Conservation (phyloP, 2,888 invertebrate species). For the Odontomyia ornata region DNA sequence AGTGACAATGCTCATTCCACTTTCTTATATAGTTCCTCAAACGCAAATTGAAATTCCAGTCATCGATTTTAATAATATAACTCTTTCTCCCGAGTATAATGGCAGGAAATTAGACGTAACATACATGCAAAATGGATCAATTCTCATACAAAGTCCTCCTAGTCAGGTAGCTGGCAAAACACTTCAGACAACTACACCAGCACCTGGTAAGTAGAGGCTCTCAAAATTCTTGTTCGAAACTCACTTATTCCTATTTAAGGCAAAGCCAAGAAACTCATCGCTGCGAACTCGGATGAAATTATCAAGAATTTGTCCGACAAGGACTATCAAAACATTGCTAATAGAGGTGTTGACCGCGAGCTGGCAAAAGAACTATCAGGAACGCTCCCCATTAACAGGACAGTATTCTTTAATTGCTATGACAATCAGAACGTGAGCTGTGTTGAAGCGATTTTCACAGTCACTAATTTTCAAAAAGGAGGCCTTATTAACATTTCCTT, state of each 20-base stretch:
- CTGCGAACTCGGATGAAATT: neutral
- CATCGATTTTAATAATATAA: conserved; percentile 59
- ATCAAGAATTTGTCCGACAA: conserved; percentile 7
- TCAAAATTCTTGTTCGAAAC: neutral
- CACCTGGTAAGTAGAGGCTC: neutral
- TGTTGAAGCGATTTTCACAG: conserved; percentile 58
- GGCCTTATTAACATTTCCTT: conserved; percentile 58
- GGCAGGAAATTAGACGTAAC: conserved; percentile 57
- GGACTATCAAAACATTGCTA: conserved; percentile 57
- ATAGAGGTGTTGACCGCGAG: conserved; percentile 56
- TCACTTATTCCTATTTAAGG: neutral
- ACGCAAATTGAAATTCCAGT: conserved; percentile 57
- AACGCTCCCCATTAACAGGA: conserved; percentile 61
- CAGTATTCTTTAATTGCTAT: conserved; percentile 62
- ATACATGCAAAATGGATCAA: conserved; percentile 59
- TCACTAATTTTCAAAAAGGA: conserved; percentile 58
- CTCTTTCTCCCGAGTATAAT: conserved; percentile 59
- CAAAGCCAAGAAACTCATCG: neutral
- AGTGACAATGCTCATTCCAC: conserved; percentile 59
- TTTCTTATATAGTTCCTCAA: conserved; percentile 58
- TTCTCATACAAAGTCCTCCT: conserved; percentile 58
- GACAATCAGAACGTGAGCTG: conserved; percentile 59
- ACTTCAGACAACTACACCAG: too few species aligned
- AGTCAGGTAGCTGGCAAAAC: conserved; percentile 50
- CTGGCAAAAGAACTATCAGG: conserved; percentile 60